Base-by-base conservation (phyloP, 2,888 invertebrate species). In the Griposia aprilina region DNA sequence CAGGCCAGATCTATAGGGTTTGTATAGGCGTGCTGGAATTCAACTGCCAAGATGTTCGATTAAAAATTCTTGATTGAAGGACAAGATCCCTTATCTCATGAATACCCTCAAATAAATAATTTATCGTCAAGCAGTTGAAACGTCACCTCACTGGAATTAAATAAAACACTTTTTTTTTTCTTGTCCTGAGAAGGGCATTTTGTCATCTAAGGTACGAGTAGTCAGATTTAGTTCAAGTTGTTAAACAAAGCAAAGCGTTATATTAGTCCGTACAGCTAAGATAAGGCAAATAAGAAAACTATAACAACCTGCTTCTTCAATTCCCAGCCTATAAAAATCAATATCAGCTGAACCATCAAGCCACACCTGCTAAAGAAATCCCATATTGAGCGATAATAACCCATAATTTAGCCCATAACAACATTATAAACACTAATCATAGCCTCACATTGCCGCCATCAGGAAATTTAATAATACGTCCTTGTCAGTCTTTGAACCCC, bases 381-480 rank as follows among this genome's bases (percentile, higher is more conserved):
- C 87, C 88, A 88, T 86, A 80, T 74, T 76, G 17, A 52, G 0
- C 36, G 41, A 52, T 80, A 84, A 81, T 83, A 90, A 89, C 89
- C 88, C 84, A 52, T 90, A 91, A 92, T 92, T 91, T 81, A 74
- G 63, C 63, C 17, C 65, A 70, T 88, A 88, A 89, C 88, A 88
- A 86, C 85, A 89, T 91, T 93, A 93, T 91, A 90, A 92, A 92
- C 90, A 92, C 90, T 95, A 96, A 95, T 96, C 94, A 96, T 96
- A 91, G 92, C 94, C 88, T 91, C 90, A 89, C 90, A 91, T 93
- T 90, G 92, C 88, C 82, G 90, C 93, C 93, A 94, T 95, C 95
- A 94, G 92, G 92, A 94, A 93, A 96, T 95, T 94, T 96, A 96
- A 96, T 96, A 95, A 95, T 93, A 94, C 92, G 90, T 93, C 91